Percentiles rank a stretch among this genome's conserved stretches.
These are phyloP conservation scores for Saguinus midas DNA, from an alignment of 2,113 vertebrate species.

Conservation along the genomic window DNA sequence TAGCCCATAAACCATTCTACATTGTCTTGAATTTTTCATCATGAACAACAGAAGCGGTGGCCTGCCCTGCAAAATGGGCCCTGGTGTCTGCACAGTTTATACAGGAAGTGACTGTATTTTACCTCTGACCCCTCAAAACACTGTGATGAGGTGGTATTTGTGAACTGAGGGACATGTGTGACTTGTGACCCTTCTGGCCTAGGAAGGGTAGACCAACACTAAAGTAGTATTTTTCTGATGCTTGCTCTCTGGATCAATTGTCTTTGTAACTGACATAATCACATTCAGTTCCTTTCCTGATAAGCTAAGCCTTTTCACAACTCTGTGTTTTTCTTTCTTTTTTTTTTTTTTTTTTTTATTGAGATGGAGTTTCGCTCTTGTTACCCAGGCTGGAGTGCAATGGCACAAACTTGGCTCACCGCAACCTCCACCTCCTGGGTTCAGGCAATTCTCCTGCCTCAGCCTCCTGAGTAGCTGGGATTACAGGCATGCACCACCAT, in stretches of 20 bases:
- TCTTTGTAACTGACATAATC: neutral
- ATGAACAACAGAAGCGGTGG: neutral
- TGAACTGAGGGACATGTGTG: neutral
- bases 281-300: neutral
- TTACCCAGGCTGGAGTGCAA: no score
- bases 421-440: no score
- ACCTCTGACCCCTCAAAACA: neutral
- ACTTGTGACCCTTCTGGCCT: neutral
- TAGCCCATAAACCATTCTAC: neutral
- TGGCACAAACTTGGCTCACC: no score
- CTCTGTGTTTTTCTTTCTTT: neutral
- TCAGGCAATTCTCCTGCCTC: no score
- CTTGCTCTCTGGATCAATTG: neutral
- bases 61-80: neutral
- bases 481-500: no score
- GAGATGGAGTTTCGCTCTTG: no score
- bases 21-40: neutral
- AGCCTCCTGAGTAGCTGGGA: no score
- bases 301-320: neutral
- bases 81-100: neutral
- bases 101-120: neutral
- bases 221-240: neutral
- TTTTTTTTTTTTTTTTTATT: no score
- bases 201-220: neutral
- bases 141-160: neutral